Evolutionary conservation across 2,888 invertebrate species (phyloP).

Genomic region (Aspidapion aeneum): DNA sequence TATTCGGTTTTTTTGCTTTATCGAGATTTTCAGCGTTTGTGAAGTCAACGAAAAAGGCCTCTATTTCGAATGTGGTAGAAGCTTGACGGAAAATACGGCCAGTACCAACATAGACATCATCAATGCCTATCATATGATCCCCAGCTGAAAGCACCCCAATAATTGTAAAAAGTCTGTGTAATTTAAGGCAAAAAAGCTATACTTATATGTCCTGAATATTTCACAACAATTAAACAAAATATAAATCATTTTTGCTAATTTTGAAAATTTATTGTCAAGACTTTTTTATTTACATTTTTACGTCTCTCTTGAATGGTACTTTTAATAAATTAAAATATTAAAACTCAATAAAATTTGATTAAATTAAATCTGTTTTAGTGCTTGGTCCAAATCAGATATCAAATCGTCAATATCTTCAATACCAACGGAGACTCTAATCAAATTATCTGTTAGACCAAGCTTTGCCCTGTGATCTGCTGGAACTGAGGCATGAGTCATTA

Average conservation of each 20-base stretch:
- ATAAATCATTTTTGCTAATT: too few species aligned
- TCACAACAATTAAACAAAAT: too few species aligned
- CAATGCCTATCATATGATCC: slow-evolving; percentile 86
- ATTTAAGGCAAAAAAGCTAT: too few species aligned
- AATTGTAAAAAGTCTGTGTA: too few species aligned
- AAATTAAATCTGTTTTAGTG: slow-evolving; percentile 55
- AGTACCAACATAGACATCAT: slow-evolving; percentile 95
- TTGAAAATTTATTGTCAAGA: too few species aligned
- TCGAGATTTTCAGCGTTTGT: slow-evolving; percentile 63
- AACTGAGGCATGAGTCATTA: slow-evolving; percentile 96
- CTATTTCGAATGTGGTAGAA: slow-evolving; percentile 63
- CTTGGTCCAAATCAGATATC: slow-evolving; percentile 77
- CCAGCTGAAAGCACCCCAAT: slow-evolving; percentile 73
- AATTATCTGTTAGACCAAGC: slow-evolving; percentile 78
- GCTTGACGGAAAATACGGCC: slow-evolving; percentile 63
- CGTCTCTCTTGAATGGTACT: too few species aligned
- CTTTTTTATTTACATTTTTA: too few species aligned
- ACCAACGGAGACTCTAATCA: slow-evolving; percentile 87
- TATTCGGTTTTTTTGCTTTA: slow-evolving; percentile 72
- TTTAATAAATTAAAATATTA: too few species aligned
- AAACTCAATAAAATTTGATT: too few species aligned
- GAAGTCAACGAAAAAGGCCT: slow-evolving; percentile 75
- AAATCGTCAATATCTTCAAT: slow-evolving; percentile 86
- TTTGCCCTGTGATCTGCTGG: slow-evolving; percentile 66
- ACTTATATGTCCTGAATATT: too few species aligned